A percentile compares a stretch with the other conserved stretches of the same genome.
Evolutionary conservation across 2,797 vertebrate genomes (phyloP).

Genomic region (Peromyscus eremicus): DNA sequence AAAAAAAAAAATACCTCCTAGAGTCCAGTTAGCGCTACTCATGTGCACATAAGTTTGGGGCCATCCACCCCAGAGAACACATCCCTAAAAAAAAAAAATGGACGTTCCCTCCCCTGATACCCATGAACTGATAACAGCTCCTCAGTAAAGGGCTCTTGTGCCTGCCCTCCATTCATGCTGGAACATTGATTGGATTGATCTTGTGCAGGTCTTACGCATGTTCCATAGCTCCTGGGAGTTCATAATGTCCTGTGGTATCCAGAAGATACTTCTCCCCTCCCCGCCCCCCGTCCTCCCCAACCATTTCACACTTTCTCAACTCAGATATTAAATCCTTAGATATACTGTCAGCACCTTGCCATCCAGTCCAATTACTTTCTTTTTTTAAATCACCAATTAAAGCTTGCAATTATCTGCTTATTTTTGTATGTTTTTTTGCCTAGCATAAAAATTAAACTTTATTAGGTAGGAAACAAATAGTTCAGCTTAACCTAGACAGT

Average conservation of each 20-base stretch:
- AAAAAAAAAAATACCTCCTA: neutral
- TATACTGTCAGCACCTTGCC: neutral
- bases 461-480: neutral
- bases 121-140: too few species aligned
- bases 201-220: neutral
- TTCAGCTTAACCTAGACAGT: neutral
- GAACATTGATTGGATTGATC: too few species aligned
- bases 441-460: conserved; percentile 14
- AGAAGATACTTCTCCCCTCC: neutral
- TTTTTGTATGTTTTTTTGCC: conserved; percentile 1
- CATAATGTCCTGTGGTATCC: neutral
- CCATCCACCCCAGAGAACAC: neutral
- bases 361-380: neutral
- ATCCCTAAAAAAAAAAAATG: neutral
- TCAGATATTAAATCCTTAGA: neutral
- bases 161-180: neutral
- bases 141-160: neutral
- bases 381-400: neutral
- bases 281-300: neutral
- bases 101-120: neutral
- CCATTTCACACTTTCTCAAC: neutral
- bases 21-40: neutral
- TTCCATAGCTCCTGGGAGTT: neutral
- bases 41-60: neutral
- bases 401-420: neutral